These are phyloP conservation scores for Andrena trimmerana DNA, from an alignment of 2,888 invertebrate genomes.

Conservation along the genomic window DNA sequence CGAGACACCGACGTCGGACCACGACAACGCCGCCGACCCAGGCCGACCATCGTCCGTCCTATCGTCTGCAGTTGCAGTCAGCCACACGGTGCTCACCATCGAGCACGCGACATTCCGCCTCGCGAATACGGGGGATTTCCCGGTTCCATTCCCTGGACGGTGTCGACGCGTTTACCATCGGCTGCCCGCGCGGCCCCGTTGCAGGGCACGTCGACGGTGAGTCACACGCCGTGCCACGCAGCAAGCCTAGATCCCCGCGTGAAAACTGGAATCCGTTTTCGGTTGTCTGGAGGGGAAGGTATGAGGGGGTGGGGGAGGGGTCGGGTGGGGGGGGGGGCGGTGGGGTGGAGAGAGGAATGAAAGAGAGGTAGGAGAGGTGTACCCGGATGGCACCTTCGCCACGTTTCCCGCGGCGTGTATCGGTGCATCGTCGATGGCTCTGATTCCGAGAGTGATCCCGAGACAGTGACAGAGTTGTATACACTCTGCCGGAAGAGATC, in stretches of 20 bases:
- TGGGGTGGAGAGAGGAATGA: background rate
- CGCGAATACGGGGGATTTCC: constrained; percentile 38
- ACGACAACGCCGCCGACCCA: constrained; percentile 60
- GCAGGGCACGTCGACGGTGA: constrained; percentile 39
- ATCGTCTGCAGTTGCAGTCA: constrained; percentile 74
- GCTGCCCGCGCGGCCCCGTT: constrained; percentile 21
- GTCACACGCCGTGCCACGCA: constrained; percentile 51
- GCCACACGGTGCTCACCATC: constrained; percentile 60
- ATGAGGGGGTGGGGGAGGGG: background rate
- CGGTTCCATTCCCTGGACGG: constrained; percentile 7
- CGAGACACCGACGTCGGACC: constrained; percentile 48
- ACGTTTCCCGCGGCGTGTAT: background rate
- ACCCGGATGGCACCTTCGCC: background rate
- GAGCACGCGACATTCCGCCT: constrained; percentile 62
- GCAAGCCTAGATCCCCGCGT: constrained; percentile 13
- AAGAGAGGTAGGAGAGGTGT: background rate
- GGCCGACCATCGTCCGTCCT: constrained; percentile 68
- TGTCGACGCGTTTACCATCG: constrained; percentile 41
- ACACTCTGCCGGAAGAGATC: constrained; percentile 19
- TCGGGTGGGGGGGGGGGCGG: background rate
- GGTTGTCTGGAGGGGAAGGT: no score
- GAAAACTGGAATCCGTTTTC: constrained; percentile 7
- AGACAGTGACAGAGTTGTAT: constrained; percentile 32
- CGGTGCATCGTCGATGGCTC: constrained; percentile 7
- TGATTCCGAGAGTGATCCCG: constrained; percentile 21